Evolutionary conservation across 2,797 vertebrate species (phyloP).

Genomic region (Coilia nasus): DNA sequence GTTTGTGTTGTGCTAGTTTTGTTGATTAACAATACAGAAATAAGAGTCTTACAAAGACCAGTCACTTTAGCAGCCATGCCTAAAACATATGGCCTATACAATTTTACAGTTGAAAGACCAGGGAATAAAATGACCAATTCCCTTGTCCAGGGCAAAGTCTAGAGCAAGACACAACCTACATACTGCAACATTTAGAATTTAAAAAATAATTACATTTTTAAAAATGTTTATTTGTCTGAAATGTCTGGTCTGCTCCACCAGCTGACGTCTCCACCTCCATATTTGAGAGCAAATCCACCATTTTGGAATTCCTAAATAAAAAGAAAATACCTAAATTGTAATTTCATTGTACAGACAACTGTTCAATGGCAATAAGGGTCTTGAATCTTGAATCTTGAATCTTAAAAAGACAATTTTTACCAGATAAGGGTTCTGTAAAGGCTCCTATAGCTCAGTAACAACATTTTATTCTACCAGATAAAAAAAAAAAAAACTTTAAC

Average conservation of each 20-base stretch:
- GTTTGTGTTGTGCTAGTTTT: not conserved
- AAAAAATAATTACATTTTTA: not conserved
- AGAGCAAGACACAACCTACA: too few relatives aligned
- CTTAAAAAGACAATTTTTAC: too few relatives aligned
- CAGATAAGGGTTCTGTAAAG: too few relatives aligned
- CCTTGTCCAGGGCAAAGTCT: not conserved
- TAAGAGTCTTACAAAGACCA: not conserved
- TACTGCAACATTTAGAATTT: not conserved
- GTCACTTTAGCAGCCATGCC: not conserved
- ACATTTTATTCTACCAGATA: too few relatives aligned
- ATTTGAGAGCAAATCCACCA: not conserved
- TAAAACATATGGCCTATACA: not conserved
- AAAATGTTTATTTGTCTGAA: not conserved
- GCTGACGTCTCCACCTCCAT: not conserved
- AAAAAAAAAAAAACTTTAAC: too few relatives aligned
- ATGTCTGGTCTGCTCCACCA: not conserved
- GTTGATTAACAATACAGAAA: not conserved
- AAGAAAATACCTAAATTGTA: not conserved
- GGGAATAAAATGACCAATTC: not conserved
- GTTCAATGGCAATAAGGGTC: too few relatives aligned
- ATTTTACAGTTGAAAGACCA: not conserved
- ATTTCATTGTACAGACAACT: not conserved
- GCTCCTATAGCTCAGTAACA: too few relatives aligned
- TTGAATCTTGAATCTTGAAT: too few relatives aligned
- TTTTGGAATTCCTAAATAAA: not conserved